Conservation (phyloP, 2,113 vertebrate genomes). For the Benitochromis conjunctus region DNA sequence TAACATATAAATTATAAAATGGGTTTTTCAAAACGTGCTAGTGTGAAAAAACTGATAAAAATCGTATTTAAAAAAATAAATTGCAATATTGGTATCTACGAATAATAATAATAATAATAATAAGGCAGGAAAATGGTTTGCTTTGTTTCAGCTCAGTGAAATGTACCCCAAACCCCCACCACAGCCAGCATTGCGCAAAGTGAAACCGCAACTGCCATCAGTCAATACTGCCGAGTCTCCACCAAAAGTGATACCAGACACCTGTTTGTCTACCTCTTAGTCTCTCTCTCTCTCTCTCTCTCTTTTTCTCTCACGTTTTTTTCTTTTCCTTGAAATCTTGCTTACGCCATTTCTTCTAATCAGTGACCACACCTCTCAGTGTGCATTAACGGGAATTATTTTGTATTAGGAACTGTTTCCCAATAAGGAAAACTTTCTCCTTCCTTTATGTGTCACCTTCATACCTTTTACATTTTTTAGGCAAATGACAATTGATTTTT, state of each 20-base stretch:
- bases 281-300: background rate
- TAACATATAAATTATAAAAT: background rate
- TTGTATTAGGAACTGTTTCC: background rate
- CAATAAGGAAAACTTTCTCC: background rate
- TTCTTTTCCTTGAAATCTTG: background rate
- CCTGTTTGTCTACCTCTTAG: background rate
- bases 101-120: background rate
- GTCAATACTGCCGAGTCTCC: background rate
- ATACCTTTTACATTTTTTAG: background rate
- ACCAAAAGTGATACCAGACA: conserved; percentile 43
- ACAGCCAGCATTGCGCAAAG: background rate
- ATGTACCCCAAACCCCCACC: background rate
- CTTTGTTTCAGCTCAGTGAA: background rate
- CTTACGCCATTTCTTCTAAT: background rate
- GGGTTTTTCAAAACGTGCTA: background rate
- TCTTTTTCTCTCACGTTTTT: background rate
- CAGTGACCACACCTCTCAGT: background rate
- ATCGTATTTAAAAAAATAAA: background rate
- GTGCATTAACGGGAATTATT: background rate
- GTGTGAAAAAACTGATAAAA: background rate
- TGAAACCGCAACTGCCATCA: background rate
- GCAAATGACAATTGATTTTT: background rate
- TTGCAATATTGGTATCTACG: background rate
- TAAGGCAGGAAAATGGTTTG: background rate
- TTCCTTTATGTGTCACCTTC: background rate